These are phyloP conservation scores for Cinclus mexicanus DNA, from an alignment of 2,113 vertebrate species.

Conservation along the genomic window DNA sequence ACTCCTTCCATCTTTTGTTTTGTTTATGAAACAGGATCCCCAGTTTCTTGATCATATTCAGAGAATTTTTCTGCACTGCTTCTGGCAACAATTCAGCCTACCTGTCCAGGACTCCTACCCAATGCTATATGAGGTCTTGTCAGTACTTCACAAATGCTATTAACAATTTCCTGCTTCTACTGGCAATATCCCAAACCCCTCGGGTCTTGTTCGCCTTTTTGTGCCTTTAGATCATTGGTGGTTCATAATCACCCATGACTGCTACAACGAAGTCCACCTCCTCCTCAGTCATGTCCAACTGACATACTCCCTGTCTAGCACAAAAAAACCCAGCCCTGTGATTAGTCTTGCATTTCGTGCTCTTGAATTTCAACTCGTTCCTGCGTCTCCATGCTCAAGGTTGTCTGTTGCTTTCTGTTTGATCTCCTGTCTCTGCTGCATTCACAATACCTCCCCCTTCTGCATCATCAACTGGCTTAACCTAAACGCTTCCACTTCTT, in stretches of 20 bases:
- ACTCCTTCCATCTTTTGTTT: slow-evolving; percentile 1
- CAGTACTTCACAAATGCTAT: slow-evolving; percentile 21
- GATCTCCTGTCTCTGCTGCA: slow-evolving; percentile 52
- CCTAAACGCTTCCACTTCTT: slow-evolving; percentile 46
- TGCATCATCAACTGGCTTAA: slow-evolving; percentile 57
- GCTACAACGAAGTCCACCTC: slow-evolving; percentile 22
- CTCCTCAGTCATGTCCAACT: slow-evolving; percentile 46
- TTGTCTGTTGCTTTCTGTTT: slow-evolving; percentile 58
- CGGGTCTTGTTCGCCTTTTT: neutral
- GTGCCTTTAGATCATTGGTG: slow-evolving; percentile 34
- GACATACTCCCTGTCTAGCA: slow-evolving; percentile 39
- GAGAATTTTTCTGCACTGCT: neutral
- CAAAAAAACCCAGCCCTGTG: slow-evolving; percentile 5
- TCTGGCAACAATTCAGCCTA: neutral
- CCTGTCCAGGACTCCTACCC: slow-evolving; percentile 7
- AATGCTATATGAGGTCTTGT: neutral
- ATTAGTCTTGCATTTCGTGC: slow-evolving; percentile 57
- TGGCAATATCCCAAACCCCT: slow-evolving; percentile 17
- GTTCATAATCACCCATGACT: slow-evolving; percentile 42
- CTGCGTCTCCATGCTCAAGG: neutral
- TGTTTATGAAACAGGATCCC: neutral
- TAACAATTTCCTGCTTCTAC: slow-evolving; percentile 33
- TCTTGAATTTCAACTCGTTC: slow-evolving; percentile 48
- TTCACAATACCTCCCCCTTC: slow-evolving; percentile 43
- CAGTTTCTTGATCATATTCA: neutral